phyloP scores from a whole-genome alignment of 2,888 invertebrate species.

The Elgonia sp. region DNA sequence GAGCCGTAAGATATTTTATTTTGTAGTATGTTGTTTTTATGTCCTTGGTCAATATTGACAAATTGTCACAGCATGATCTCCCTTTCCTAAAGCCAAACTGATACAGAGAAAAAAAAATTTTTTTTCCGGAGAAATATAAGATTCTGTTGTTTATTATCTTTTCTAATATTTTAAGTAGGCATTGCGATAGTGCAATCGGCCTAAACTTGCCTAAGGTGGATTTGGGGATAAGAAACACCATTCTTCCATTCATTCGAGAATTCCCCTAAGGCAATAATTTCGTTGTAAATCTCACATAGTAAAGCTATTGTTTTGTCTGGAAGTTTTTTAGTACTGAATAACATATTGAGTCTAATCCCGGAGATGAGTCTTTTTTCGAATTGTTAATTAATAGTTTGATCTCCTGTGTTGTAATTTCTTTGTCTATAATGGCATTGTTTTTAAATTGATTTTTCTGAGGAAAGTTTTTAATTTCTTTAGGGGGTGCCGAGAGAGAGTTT shows the following conservation, averaged over 20 bases:
- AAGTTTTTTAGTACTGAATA: background rate
- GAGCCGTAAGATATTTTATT: background rate
- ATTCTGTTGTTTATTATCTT: conserved; percentile 18
- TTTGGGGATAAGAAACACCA: conserved; percentile 13
- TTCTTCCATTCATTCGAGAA: conserved; percentile 16
- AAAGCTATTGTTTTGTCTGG: background rate
- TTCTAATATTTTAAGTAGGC: conserved; percentile 22
- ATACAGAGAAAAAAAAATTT: background rate
- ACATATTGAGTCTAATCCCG: conserved; percentile 7
- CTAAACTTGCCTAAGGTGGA: conserved; percentile 8
- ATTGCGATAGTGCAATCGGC: conserved; percentile 16
- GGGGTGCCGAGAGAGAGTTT: too few relatives aligned
- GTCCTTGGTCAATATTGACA: conserved; percentile 1
- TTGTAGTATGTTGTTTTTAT: background rate
- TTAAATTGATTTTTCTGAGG: too few relatives aligned
- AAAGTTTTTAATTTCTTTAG: too few relatives aligned
- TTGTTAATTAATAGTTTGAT: background rate
- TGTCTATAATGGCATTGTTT: too few relatives aligned
- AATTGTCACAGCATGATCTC: conserved; percentile 10
- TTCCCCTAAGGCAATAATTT: background rate
- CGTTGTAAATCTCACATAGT: background rate
- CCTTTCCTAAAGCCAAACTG: conserved; percentile 37
- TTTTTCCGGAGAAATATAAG: background rate
- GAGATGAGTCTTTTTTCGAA: conserved; percentile 2
- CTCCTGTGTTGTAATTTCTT: background rate